These are phyloP conservation scores for Rotaria socialis DNA, from an alignment of 2,888 invertebrate species.

Conservation along the genomic window DNA sequence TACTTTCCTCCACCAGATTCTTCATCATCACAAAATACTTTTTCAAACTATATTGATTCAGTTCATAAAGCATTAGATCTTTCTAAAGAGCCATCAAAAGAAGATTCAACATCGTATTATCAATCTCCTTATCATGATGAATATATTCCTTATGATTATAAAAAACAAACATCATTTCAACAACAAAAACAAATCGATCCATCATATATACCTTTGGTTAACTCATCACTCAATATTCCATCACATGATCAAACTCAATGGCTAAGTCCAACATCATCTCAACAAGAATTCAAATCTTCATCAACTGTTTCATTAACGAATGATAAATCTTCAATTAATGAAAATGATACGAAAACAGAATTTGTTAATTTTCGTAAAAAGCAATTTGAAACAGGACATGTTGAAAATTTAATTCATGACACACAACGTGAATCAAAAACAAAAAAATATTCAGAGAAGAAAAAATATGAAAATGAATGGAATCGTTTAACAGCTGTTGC, in stretches of 20 bases:
- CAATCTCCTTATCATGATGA: slow-evolving; percentile 16
- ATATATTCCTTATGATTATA: slow-evolving; percentile 12
- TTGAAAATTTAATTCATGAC: neutral
- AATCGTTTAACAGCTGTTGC: slow-evolving; percentile 38
- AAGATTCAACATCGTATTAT: neutral
- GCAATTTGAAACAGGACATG: slow-evolving; percentile 25
- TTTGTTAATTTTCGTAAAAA: slow-evolving; percentile 35
- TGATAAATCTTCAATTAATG: neutral
- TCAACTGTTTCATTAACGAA: neutral
- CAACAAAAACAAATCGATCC: neutral
- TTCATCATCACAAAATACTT: slow-evolving; percentile 3
- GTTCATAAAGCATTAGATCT: slow-evolving; percentile 41
- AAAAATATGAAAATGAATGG: slow-evolving; percentile 42
- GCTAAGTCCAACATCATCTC: neutral
- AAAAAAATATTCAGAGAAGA: slow-evolving; percentile 27
- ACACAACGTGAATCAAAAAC: neutral
- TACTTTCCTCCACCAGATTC: neutral
- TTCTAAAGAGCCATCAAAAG: neutral
- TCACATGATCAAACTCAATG: neutral
- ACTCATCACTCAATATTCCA: neutral
- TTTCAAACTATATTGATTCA: slow-evolving; percentile 45
- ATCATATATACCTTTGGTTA: neutral
- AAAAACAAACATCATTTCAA: neutral
- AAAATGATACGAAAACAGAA: slow-evolving; percentile 23
- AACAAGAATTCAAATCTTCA: neutral